These are phyloP conservation scores for Anoplolepis gracilipes DNA, from an alignment of 1,140 invertebrate species.

Conservation along the genomic window DNA sequence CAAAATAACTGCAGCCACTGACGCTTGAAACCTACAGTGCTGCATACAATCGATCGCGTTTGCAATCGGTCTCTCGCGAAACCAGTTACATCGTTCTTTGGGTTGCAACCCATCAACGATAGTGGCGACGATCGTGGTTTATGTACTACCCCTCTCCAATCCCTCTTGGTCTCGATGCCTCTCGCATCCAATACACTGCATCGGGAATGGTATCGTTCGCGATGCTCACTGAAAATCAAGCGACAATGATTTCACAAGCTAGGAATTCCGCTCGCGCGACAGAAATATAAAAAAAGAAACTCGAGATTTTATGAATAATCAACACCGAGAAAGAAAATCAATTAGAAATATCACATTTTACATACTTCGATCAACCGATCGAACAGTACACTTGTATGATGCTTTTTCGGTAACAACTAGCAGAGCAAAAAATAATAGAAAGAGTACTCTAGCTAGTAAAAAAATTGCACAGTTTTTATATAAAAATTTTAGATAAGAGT, in stretches of 20 bases:
- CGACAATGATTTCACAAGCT: constrained; percentile 34
- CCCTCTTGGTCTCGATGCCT: not conserved
- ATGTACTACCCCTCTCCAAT: constrained; percentile 41
- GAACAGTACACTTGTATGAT: not conserved
- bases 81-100: constrained; percentile 49
- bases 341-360: constrained; percentile 8
- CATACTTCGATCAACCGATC: too few relatives aligned
- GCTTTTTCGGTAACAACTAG: not conserved
- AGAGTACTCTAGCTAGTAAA: not conserved
- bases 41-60: constrained; percentile 2
- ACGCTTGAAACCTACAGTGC: not conserved
- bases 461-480: not conserved
- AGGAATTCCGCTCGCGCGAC: not conserved
- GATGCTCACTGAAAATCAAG: constrained; percentile 35
- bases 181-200: constrained; percentile 33
- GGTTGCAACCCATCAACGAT: constrained; percentile 38
- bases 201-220: constrained; percentile 38
- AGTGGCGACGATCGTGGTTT: constrained; percentile 54
- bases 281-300: not conserved
- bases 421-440: constrained; percentile 4
- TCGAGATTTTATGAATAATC: constrained; percentile 17
- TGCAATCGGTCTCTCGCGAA: constrained; percentile 42
- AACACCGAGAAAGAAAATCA: constrained; percentile 32
- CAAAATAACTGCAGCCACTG: constrained; percentile 28
- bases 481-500: not conserved